Evolutionary conservation across 2,888 invertebrate species (phyloP).

Genomic region (Villa cingulata): DNA sequence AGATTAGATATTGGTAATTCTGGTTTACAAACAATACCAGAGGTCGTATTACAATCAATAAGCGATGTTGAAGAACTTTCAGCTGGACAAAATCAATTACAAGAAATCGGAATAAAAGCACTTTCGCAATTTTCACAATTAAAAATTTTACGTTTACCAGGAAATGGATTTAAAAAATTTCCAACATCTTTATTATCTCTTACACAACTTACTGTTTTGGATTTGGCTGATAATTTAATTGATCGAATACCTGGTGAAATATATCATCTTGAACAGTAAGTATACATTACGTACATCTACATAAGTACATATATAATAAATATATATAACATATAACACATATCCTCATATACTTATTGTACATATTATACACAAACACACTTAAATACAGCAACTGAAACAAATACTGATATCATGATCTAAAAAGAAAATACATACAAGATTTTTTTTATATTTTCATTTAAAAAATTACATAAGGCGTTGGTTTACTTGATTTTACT

Average conservation of each 20-base stretch:
- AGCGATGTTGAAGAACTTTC: slow-evolving; percentile 19
- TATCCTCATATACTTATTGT: too few species aligned
- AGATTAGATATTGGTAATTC: slow-evolving; percentile 17
- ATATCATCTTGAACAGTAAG: slow-evolving; percentile 43
- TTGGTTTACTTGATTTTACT: too few species aligned
- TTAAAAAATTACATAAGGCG: background rate
- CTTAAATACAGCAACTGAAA: too few species aligned
- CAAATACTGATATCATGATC: too few species aligned
- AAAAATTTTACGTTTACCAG: slow-evolving; percentile 35
- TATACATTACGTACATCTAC: slow-evolving; percentile 14
- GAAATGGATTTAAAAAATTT: slow-evolving; percentile 45
- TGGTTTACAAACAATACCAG: slow-evolving; percentile 18
- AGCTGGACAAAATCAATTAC: slow-evolving; percentile 20
- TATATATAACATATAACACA: too few species aligned
- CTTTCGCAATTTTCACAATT: slow-evolving; percentile 18
- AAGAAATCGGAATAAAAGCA: slow-evolving; percentile 17
- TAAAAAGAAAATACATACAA: background rate
- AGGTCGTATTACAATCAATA: slow-evolving; percentile 16
- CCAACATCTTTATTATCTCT: slow-evolving; percentile 48
- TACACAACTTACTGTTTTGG: slow-evolving; percentile 47
- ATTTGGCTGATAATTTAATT: slow-evolving; percentile 55
- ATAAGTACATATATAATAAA: too few species aligned
- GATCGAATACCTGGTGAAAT: slow-evolving; percentile 50
- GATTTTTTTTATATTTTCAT: background rate
- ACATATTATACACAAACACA: too few species aligned